A percentile compares a stretch with the other conserved stretches of the same genome.
These are phyloP conservation scores for Chamaetylas fuelleborni DNA, from an alignment of 2,113 vertebrate genomes.

Conservation along the genomic window DNA sequence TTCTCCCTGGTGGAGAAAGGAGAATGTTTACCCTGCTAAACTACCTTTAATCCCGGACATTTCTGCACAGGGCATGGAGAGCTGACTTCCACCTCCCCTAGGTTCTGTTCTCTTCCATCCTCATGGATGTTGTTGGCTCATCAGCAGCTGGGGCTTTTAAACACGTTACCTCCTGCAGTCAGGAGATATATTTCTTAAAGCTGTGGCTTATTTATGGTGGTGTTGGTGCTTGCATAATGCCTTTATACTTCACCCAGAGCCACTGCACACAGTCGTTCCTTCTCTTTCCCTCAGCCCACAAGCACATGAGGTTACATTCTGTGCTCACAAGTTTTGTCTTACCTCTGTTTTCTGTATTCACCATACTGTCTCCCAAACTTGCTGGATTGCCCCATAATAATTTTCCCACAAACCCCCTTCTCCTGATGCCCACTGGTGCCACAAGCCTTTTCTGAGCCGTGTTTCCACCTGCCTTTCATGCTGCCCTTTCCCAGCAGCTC, in stretches of 20 bases:
- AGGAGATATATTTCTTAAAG: neutral
- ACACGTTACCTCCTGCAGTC: neutral
- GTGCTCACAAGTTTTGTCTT: neutral
- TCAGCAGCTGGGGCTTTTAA: neutral
- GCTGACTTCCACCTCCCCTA: neutral
- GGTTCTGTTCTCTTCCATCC: neutral
- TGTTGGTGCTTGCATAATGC: neutral
- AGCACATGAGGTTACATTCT: neutral
- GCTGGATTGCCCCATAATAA: neutral
- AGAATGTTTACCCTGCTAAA: neutral
- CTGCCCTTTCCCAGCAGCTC: neutral
- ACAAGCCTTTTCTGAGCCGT: fast-evolving
- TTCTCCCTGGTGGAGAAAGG: neutral
- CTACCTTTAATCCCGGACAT: neutral
- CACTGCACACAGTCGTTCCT: neutral
- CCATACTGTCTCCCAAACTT: neutral
- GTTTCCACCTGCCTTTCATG: neutral
- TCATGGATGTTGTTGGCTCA: neutral
- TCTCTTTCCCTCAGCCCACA: neutral
- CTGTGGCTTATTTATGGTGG: neutral
- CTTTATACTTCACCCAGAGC: neutral
- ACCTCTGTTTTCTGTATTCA: neutral
- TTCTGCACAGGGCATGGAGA: neutral
- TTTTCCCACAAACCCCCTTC: neutral
- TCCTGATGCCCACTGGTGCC: neutral